Percentiles rank a stretch among this genome's conserved stretches.
Conservation (phyloP, 2,797 vertebrate genomes). For the Pachyuromys duprasi region DNA sequence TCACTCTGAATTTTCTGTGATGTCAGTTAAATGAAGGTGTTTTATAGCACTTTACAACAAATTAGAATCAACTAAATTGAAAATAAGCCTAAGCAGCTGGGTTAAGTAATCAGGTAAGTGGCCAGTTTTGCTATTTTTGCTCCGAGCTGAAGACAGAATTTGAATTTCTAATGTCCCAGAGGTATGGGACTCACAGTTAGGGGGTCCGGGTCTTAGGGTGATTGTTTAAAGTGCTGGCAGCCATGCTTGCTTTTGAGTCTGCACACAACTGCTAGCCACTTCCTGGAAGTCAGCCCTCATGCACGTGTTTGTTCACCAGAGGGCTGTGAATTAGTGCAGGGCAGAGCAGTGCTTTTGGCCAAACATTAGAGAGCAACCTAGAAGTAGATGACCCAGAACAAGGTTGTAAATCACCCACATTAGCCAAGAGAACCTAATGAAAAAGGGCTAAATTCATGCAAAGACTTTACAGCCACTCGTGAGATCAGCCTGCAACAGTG, state of each 20-base stretch:
- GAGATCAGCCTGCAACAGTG: slow-evolving; percentile 66
- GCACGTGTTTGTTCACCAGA: fast-evolving
- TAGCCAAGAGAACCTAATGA: slow-evolving; percentile 47
- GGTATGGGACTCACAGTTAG: slow-evolving; percentile 34
- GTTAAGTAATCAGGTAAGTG: slow-evolving; percentile 83
- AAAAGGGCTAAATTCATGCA: not conserved
- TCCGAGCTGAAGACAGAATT: slow-evolving; percentile 73
- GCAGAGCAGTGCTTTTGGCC: slow-evolving; percentile 15
- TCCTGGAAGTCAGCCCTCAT: not conserved
- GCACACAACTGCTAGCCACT: not conserved
- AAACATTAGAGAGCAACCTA: slow-evolving; percentile 17
- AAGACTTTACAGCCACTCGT: slow-evolving; percentile 51
- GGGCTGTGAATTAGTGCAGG: not conserved
- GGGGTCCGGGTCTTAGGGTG: slow-evolving; percentile 7
- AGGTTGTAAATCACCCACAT: slow-evolving; percentile 22
- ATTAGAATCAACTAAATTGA: slow-evolving; percentile 84
- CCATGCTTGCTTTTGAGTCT: not conserved
- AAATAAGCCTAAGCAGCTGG: slow-evolving; percentile 80
- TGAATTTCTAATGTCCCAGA: slow-evolving; percentile 76
- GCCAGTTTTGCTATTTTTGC: slow-evolving; percentile 82
- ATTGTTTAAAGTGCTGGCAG: not conserved
- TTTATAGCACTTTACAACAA: slow-evolving; percentile 83
- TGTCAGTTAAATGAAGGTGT: slow-evolving; percentile 83
- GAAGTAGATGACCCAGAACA: slow-evolving; percentile 64
- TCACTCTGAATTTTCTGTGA: slow-evolving; percentile 79